Evolutionary conservation across 2,888 invertebrate genomes (phyloP).

Genomic region (Beris morrisii): DNA sequence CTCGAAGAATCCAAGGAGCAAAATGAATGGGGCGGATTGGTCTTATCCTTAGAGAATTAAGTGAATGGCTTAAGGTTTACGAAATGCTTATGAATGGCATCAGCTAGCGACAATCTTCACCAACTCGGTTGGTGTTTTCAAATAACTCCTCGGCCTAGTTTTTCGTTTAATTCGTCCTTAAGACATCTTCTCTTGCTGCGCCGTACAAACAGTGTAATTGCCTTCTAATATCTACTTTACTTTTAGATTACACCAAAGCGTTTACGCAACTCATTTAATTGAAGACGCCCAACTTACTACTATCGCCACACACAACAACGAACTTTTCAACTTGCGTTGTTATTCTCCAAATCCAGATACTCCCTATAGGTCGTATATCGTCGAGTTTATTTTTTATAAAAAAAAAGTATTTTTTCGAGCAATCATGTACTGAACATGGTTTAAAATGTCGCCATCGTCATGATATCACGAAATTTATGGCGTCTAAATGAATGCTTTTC

Average conservation of each 20-base stretch:
- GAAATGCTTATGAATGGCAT: conserved; percentile 34
- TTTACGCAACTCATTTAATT: too few species aligned
- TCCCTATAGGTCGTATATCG: too few species aligned
- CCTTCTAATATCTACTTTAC: not conserved
- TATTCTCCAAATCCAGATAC: too few species aligned
- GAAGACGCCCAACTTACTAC: too few species aligned
- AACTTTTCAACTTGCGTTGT: too few species aligned
- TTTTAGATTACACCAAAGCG: too few species aligned
- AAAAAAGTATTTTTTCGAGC: too few species aligned
- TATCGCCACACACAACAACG: too few species aligned
- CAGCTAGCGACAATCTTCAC: conserved; percentile 21
- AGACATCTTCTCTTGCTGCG: conserved; percentile 14
- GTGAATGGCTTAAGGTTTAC: conserved; percentile 38
- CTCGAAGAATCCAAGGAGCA: conserved; percentile 31
- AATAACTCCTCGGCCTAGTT: conserved; percentile 26
- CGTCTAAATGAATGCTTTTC: conserved; percentile 31
- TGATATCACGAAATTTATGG: conserved; percentile 28
- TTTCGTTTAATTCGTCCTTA: conserved; percentile 30
- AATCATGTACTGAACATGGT: too few species aligned
- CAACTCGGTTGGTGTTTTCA: conserved; percentile 1
- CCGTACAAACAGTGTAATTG: conserved; percentile 29
- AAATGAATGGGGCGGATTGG: conserved; percentile 36
- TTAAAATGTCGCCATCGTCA: too few species aligned
- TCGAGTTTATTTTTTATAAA: too few species aligned
- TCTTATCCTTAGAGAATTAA: conserved; percentile 35